Evolutionary conservation across 2,888 invertebrate genomes (phyloP), one percentile per base, ranked within the genome.

Genomic region (Morpho helenor): DNA sequence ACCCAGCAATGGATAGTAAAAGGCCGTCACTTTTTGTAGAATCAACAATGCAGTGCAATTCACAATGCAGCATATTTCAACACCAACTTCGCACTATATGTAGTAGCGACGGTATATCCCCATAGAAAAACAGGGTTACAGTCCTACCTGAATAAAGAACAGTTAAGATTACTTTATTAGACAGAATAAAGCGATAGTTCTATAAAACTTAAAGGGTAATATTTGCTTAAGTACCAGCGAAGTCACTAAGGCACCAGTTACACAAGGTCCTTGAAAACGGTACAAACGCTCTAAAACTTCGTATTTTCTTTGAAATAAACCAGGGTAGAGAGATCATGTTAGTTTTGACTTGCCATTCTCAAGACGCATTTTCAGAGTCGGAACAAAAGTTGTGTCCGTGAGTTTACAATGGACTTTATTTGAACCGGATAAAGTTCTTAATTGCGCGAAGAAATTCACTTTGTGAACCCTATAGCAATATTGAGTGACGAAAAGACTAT

Each of bases 121-220:
- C 42, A 45, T 31, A 40, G 45, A 43, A n/a, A 49, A 56, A 41
- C 8, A 46, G 39, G 22, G 50, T 59, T 60, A 60, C 56, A 53
- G 10, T 49, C 39, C 48, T 48, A 57, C 57, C 40, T 49, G 49
- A 55, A 50, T 60, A 51, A 58, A 50, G 48, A 74, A 71, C 69
- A 72, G 73, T 67, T 75, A 75, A 79, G 79, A 83, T 77, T 74
- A 81, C 75, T 83, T 80, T 84, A 83, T 82, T 80, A 76, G 69
- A 72, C 70, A 68, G 71, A 79, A 83, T 82, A 76, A 80, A 82
- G 81, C 79, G 79, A 83, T 77, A 81, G 83, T 81, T 74, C 72
- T 73, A 84, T 87, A 84, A 86, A 87, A 84, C 78, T 82, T 82
- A 82, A 84, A 80, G 75, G 74, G 76, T 73, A 76, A 80, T 80